phyloP scores from a whole-genome alignment of 2,797 vertebrate species.

The Sebastes cheni region DNA sequence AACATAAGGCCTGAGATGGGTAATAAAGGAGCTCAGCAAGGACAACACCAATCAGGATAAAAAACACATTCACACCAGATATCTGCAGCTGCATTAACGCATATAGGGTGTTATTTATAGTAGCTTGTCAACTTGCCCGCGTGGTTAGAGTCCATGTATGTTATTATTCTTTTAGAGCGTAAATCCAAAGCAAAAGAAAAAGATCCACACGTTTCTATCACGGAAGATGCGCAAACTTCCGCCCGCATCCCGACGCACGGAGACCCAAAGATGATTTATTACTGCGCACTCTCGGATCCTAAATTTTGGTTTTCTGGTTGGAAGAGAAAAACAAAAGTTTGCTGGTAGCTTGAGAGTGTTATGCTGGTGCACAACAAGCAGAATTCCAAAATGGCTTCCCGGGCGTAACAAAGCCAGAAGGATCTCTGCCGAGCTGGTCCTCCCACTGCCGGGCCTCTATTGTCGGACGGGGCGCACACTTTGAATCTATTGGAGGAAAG shows the following conservation, averaged over 20 bases:
- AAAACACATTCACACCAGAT: not conserved
- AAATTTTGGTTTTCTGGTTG: not conserved
- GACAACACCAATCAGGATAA: slow-evolving; percentile 2
- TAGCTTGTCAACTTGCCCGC: slow-evolving; percentile 77
- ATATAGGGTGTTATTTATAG: not conserved
- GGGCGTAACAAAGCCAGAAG: slow-evolving; percentile 89
- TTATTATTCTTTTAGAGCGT: slow-evolving; percentile 67
- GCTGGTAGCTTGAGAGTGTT: slow-evolving; percentile 63
- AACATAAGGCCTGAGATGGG: slow-evolving; percentile 59
- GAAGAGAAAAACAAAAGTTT: slow-evolving; percentile 68
- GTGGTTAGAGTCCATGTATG: slow-evolving; percentile 69
- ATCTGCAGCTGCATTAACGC: not conserved
- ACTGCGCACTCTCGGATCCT: not conserved
- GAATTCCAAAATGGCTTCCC: slow-evolving; percentile 94
- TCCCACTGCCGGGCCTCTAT: slow-evolving; percentile 76
- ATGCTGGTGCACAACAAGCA: slow-evolving; percentile 75
- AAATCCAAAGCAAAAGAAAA: slow-evolving; percentile 61
- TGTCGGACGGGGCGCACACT: slow-evolving; percentile 77
- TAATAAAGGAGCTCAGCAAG: slow-evolving; percentile 64
- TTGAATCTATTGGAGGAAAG: slow-evolving; percentile 82
- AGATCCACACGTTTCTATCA: slow-evolving; percentile 44
- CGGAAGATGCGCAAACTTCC: slow-evolving; percentile 64
- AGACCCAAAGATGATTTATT: not conserved
- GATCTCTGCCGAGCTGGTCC: slow-evolving; percentile 79
- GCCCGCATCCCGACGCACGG: slow-evolving; percentile 51